These are phyloP conservation scores for Polypterus senegalus DNA, from an alignment of 2,113 vertebrate genomes.

Conservation along the genomic window DNA sequence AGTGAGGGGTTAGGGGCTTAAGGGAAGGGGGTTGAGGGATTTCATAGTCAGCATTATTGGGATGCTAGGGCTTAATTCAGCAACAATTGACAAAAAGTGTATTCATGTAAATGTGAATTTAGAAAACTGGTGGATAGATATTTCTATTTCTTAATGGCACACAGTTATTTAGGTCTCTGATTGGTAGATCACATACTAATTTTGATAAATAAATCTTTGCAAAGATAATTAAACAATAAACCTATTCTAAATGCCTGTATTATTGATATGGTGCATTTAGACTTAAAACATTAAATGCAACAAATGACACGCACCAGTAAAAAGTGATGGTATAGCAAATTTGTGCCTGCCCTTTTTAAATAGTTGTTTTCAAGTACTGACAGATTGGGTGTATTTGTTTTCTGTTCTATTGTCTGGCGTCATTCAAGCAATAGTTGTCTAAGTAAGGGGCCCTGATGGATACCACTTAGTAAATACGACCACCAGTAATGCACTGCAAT, in stretches of 20 bases:
- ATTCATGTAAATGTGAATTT: too few species aligned
- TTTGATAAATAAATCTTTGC: too few species aligned
- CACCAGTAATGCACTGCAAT: conserved; percentile 14
- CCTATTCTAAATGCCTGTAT: not conserved
- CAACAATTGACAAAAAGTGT: too few species aligned
- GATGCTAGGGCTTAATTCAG: too few species aligned
- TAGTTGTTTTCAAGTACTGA: too few species aligned
- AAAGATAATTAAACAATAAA: not conserved
- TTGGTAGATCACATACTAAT: too few species aligned
- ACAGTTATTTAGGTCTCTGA: too few species aligned
- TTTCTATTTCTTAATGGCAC: too few species aligned
- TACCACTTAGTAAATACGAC: conserved; percentile 19
- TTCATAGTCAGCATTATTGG: too few species aligned
- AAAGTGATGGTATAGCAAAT: conserved; percentile 2
- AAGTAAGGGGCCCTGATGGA: conserved; percentile 25
- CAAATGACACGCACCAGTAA: conserved; percentile 19
- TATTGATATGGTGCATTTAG: not conserved
- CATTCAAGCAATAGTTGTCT: conserved; percentile 17
- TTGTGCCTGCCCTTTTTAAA: not conserved
- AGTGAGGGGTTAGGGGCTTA: too few species aligned
- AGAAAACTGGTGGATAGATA: too few species aligned
- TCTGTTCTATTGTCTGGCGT: conserved; percentile 15
- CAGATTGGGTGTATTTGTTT: not conserved
- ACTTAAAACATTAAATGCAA: conserved; percentile 25
- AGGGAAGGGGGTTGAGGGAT: too few species aligned